Conservation (phyloP, 2,113 vertebrate genomes). For the Vulpes ferrilata region DNA sequence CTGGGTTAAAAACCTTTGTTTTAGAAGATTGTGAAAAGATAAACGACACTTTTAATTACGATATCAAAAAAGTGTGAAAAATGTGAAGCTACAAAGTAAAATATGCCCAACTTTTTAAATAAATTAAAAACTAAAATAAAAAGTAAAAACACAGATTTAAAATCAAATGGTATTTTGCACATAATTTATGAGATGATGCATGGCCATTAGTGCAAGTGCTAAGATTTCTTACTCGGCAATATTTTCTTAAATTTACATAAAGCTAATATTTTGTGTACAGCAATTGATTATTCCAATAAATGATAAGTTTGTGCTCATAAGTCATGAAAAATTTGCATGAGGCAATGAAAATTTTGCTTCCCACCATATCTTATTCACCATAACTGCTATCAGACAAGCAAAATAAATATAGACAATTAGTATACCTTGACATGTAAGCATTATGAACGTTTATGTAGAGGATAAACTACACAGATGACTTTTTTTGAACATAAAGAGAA, state of each 20-base stretch:
- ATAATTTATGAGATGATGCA: conserved; percentile 3
- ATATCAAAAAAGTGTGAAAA: neutral
- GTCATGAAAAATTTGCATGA: neutral
- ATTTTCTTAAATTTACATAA: conserved; percentile 15
- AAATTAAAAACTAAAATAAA: neutral
- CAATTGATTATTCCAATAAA: conserved; percentile 5
- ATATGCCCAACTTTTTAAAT: neutral
- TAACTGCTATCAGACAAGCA: neutral
- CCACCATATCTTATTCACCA: neutral
- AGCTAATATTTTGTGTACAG: neutral
- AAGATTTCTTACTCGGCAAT: neutral
- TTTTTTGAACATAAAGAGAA: neutral
- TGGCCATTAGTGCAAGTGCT: neutral
- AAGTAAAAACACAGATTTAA: neutral
- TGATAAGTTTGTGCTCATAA: neutral
- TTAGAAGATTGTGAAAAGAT: neutral
- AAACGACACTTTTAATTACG: neutral
- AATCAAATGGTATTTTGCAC: neutral
- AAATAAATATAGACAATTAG: neutral
- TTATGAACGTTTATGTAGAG: neutral
- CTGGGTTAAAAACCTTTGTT: neutral
- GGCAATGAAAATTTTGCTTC: neutral
- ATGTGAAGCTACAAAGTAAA: neutral
- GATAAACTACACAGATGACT: neutral
- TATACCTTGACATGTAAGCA: neutral